phyloP scores from a whole-genome alignment of 2,113 vertebrate species.

The Ailurus styani region DNA sequence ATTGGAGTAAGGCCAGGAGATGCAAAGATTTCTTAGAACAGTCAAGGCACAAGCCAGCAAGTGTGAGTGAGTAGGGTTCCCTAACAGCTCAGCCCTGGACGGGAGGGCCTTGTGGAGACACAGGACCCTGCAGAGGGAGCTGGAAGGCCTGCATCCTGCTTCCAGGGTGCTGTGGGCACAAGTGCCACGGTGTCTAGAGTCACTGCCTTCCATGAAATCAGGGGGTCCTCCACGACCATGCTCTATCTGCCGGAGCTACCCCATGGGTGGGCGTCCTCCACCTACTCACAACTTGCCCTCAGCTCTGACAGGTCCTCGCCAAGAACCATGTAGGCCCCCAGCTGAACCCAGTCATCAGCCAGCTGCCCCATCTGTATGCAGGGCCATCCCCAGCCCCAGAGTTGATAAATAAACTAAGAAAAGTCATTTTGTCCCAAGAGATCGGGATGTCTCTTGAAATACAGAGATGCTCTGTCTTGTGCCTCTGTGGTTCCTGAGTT shows the following conservation, averaged over 20 bases:
- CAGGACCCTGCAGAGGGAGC: not conserved
- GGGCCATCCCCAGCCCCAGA: slow-evolving; percentile 27
- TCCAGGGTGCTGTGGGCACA: rapidly evolving
- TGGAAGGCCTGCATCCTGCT: not conserved
- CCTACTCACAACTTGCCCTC: not conserved
- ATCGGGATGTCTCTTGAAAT: slow-evolving; percentile 74
- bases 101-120: rapidly evolving
- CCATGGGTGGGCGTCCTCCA: not conserved
- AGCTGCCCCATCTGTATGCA: slow-evolving; percentile 79
- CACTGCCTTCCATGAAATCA: not conserved
- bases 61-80: not conserved
- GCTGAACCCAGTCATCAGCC: not conserved
- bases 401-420: slow-evolving; percentile 81
- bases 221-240: not conserved
- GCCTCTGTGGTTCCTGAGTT: slow-evolving; percentile 46
- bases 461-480: slow-evolving; percentile 79
- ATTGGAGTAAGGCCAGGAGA: not conserved
- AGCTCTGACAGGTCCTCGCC: not conserved
- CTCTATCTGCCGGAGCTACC: not conserved
- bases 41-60: not conserved
- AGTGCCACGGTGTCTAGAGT: not conserved
- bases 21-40: not conserved
- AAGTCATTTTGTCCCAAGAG: slow-evolving; percentile 79
- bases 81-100: no score
- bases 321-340: not conserved